phyloP scores from a whole-genome alignment of 2,888 invertebrate species.

The Yponomeuta plumbellus region DNA sequence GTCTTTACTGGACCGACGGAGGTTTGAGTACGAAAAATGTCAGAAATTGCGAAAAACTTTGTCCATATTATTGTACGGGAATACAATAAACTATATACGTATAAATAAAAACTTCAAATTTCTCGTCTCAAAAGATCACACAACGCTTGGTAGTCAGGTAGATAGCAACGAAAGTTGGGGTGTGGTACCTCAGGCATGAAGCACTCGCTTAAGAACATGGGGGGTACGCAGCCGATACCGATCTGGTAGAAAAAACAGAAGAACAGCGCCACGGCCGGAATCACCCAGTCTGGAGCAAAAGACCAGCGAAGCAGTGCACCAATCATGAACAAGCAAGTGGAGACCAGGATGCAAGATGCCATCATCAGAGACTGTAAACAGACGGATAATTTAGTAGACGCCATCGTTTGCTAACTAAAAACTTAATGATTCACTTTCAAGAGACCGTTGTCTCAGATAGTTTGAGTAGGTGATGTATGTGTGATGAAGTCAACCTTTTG shows the following conservation, averaged over 20 bases:
- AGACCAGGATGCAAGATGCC: constrained; percentile 27
- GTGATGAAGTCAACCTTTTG: too few species aligned
- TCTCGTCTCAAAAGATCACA: neutral
- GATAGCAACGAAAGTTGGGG: neutral
- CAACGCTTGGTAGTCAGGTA: neutral
- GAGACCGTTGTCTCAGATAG: too few species aligned
- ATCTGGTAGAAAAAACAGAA: constrained; percentile 40
- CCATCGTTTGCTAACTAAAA: neutral
- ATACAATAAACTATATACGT: too few species aligned
- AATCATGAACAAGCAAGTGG: constrained; percentile 31
- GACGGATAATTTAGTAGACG: neutral
- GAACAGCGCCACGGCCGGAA: constrained; percentile 38
- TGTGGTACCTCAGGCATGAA: constrained; percentile 36
- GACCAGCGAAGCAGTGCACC: constrained; percentile 36
- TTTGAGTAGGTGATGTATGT: too few species aligned
- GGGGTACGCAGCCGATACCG: constrained; percentile 41
- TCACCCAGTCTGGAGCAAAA: constrained; percentile 40
- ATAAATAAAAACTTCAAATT: too few species aligned
- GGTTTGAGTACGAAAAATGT: too few species aligned
- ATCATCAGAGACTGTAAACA: constrained; percentile 36
- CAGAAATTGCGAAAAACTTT: too few species aligned
- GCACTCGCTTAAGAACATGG: constrained; percentile 35
- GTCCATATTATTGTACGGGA: too few species aligned
- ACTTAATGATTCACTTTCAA: too few species aligned
- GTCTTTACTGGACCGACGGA: too few species aligned